Percentiles rank a stretch among this genome's conserved stretches.
Conservation (phyloP, 2,888 invertebrate genomes). For the Tribolium freemani region DNA sequence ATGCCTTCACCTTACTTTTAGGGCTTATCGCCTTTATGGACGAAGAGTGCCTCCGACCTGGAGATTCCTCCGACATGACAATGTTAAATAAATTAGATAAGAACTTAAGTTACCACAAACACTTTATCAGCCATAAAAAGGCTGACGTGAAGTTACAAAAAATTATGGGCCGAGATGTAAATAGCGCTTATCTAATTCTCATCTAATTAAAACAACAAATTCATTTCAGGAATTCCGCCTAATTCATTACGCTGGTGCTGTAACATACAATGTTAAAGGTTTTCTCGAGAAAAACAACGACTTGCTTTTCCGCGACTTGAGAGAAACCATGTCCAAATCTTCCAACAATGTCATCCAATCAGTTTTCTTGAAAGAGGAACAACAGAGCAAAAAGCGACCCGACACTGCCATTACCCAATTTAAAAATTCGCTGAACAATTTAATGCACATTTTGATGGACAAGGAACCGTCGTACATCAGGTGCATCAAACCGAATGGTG, state of each 20-base stretch:
- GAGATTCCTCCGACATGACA: slow-evolving; percentile 86
- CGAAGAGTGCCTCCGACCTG: slow-evolving; percentile 93
- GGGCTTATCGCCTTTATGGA: slow-evolving; percentile 89
- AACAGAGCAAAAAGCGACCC: slow-evolving; percentile 84
- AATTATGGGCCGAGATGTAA: slow-evolving; percentile 85
- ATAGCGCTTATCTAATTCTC: slow-evolving; percentile 50
- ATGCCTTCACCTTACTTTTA: slow-evolving; percentile 56
- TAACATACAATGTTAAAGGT: slow-evolving; percentile 88
- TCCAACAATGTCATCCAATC: slow-evolving; percentile 75
- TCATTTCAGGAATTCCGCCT: slow-evolving; percentile 84
- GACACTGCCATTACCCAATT: slow-evolving; percentile 94
- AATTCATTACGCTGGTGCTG: slow-evolving; percentile 93
- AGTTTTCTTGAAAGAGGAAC: slow-evolving; percentile 77
- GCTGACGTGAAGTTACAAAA: slow-evolving; percentile 86
- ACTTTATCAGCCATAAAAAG: slow-evolving; percentile 87
- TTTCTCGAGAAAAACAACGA: slow-evolving; percentile 97
- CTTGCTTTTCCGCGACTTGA: slow-evolving; percentile 87
- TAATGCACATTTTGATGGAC: slow-evolving; percentile 91
- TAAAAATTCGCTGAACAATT: slow-evolving; percentile 86
- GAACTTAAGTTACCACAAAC: slow-evolving; percentile 81
- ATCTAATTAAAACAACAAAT: slow-evolving; percentile 4
- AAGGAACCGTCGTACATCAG: slow-evolving; percentile 95
- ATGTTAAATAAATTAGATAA: slow-evolving; percentile 86
- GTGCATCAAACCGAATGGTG: slow-evolving; percentile 94
- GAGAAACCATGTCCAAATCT: slow-evolving; percentile 84